Evolutionary conservation across 2,888 invertebrate genomes (phyloP).

Genomic region (Cantharis flavilabris): DNA sequence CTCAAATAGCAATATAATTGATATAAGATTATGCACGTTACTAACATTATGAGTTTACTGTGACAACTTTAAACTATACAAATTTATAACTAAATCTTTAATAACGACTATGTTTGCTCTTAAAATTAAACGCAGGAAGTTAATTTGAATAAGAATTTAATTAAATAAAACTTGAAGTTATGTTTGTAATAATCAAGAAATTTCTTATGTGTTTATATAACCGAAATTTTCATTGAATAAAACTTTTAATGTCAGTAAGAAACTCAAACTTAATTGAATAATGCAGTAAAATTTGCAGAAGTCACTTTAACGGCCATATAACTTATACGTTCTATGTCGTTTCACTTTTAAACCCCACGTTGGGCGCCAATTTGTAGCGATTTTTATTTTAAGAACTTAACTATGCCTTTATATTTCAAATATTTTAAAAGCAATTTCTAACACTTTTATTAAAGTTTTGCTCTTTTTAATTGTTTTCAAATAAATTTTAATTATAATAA

Average conservation of each 20-base stretch:
- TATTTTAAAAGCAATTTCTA: no score
- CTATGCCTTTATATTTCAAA: no score
- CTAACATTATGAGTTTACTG: slow-evolving; percentile 13
- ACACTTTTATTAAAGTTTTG: no score
- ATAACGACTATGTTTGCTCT: background rate
- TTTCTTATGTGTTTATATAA: background rate
- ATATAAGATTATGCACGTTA: slow-evolving; percentile 40
- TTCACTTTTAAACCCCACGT: background rate
- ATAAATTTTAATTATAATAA: no score
- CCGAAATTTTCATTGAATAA: background rate
- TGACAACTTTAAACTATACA: background rate
- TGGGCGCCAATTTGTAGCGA: background rate
- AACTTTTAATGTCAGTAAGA: background rate
- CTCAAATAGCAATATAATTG: slow-evolving; percentile 39
- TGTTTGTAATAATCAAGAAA: background rate
- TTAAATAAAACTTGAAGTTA: background rate
- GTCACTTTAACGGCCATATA: no score
- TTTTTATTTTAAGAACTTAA: no score
- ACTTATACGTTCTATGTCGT: background rate
- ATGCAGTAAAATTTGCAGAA: background rate
- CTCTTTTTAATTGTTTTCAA: no score
- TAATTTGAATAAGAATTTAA: background rate
- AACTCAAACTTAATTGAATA: background rate
- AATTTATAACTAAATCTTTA: background rate
- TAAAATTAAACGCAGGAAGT: background rate